Evolutionary conservation across 2,888 invertebrate species (phyloP).

Genomic region (Sinohyriopsis cumingii): DNA sequence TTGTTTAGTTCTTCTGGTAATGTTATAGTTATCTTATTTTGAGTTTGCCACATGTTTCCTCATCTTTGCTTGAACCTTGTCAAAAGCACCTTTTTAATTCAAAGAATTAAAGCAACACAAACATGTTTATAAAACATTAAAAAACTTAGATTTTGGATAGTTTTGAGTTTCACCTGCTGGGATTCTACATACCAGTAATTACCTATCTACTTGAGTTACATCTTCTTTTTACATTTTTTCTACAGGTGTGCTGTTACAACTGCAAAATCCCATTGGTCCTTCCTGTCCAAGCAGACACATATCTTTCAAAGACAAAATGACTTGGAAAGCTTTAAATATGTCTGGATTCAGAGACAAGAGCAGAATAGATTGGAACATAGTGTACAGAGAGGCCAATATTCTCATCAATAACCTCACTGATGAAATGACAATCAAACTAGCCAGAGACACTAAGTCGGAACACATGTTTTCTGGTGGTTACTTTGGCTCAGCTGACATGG

Average conservation of each 20-base stretch:
- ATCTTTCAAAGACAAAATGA: background rate
- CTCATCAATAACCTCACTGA: slow-evolving; percentile 19
- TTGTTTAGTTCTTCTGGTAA: no score
- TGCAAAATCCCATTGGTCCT: slow-evolving; percentile 11
- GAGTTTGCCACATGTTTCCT: no score
- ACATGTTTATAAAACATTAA: no score
- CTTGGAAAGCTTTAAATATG: slow-evolving; percentile 26
- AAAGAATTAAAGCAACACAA: no score
- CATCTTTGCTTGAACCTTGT: no score
- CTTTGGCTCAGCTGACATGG: slow-evolving; percentile 29
- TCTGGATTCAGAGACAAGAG: slow-evolving; percentile 31
- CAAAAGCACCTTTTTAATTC: no score
- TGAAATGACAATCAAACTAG: slow-evolving; percentile 28
- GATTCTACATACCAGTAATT: no score
- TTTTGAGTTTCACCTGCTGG: no score
- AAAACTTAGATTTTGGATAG: no score
- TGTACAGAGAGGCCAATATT: slow-evolving; percentile 26
- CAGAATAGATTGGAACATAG: slow-evolving; percentile 32
- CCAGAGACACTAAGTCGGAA: slow-evolving; percentile 30
- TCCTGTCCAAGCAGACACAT: slow-evolving; percentile 19
- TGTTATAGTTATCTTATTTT: no score
- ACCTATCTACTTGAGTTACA: no score
- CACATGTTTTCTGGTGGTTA: slow-evolving; percentile 33
- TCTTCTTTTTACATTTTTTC: background rate
- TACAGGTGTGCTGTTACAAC: slow-evolving; percentile 22